A percentile compares a stretch with the other conserved stretches of the same genome.
Evolutionary conservation across 2,113 vertebrate species (phyloP).

Genomic region (Diadophis punctatus): DNA sequence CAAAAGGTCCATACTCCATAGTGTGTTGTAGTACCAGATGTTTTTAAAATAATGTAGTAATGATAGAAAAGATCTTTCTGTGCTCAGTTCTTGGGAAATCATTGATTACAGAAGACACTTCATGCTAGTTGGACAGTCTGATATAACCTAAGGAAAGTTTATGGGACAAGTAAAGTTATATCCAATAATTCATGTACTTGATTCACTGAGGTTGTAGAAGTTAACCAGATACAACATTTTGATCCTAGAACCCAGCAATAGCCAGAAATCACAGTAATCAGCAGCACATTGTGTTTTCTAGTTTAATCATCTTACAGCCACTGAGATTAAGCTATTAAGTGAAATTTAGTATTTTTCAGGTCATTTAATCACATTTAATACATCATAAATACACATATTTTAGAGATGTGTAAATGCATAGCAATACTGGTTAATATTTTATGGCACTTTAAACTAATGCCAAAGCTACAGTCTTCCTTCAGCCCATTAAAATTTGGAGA

Average conservation of each 20-base stretch:
- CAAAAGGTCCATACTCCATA: background rate
- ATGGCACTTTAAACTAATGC: constrained; percentile 46
- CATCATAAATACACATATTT: background rate
- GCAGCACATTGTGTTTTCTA: background rate
- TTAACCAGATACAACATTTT: background rate
- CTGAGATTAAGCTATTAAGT: background rate
- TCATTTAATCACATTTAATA: background rate
- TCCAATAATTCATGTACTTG: no score
- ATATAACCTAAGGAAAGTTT: background rate
- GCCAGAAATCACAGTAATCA: background rate
- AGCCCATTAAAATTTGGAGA: constrained; percentile 57
- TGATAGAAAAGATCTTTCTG: background rate
- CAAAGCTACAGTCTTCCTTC: constrained; percentile 45
- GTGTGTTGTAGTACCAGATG: no score
- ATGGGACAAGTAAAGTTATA: background rate
- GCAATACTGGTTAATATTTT: background rate
- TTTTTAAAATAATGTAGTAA: background rate
- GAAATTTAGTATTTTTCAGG: background rate
- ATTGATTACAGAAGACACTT: background rate
- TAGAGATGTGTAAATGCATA: background rate
- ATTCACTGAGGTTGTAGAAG: background rate
- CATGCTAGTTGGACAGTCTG: no score
- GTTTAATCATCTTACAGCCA: background rate
- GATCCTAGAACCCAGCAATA: background rate
- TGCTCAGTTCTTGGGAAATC: background rate